Evolutionary conservation across 2,113 vertebrate species (phyloP).

Genomic region (Salvelinus sp.): DNA sequence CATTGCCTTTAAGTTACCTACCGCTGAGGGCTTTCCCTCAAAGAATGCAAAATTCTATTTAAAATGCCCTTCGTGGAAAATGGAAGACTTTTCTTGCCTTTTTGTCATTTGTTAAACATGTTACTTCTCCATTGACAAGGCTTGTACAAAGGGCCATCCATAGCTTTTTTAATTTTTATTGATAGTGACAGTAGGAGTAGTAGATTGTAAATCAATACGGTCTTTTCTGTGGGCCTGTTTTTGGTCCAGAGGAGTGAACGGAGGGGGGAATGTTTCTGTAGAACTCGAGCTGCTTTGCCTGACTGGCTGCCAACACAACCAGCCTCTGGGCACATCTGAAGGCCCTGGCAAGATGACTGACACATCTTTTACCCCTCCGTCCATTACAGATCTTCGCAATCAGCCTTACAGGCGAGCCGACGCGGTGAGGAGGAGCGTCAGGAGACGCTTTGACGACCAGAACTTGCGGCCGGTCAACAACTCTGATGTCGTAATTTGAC

Average conservation of each 20-base stretch:
- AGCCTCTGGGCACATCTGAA: conserved; percentile 48
- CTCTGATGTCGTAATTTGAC: conserved; percentile 86
- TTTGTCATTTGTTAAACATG: not conserved
- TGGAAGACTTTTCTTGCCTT: not conserved
- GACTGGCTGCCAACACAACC: conserved; percentile 82
- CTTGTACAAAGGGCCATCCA: not conserved
- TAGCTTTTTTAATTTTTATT: conserved; percentile 5
- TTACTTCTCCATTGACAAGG: not conserved
- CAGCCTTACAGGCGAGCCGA: conserved; percentile 97
- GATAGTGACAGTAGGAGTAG: conserved; percentile 23
- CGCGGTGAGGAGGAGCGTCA: conserved; percentile 91
- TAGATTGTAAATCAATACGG: not conserved
- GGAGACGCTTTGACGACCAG: conserved; percentile 94
- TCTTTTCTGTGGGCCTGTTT: conserved; percentile 5
- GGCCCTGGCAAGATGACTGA: conserved; percentile 44
- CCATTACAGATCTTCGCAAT: conserved; percentile 90
- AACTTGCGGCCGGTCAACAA: conserved; percentile 85
- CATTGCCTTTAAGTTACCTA: too few relatives aligned
- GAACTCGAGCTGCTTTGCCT: conserved; percentile 88
- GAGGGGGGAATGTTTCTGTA: conserved; percentile 28
- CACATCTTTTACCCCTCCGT: conserved; percentile 35
- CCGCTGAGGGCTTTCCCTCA: conserved; percentile 47
- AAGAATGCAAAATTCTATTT: not conserved
- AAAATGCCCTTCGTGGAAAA: not conserved
- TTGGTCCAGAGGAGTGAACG: not conserved